Percentiles rank a stretch among this genome's conserved stretches.
phyloP scores from a whole-genome alignment of 1,140 invertebrate species.

The Listronotus bonariensis region DNA sequence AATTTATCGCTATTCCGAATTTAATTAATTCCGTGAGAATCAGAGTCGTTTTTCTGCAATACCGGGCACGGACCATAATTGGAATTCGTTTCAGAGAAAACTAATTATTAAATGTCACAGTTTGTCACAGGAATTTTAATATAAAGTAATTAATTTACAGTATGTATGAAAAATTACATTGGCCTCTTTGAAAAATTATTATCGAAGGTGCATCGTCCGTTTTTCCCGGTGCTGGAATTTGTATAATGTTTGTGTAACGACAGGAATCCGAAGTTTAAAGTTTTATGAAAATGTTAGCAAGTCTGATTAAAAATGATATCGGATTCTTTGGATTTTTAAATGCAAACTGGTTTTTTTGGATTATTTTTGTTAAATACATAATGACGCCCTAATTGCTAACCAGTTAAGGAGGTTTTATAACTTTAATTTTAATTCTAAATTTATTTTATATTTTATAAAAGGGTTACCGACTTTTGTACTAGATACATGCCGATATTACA shows the following conservation, averaged over 20 bases:
- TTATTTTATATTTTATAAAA: too few relatives aligned
- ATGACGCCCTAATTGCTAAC: too few relatives aligned
- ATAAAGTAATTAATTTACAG: constrained; percentile 45
- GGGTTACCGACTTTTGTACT: too few relatives aligned
- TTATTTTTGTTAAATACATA: too few relatives aligned
- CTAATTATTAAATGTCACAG: constrained; percentile 43
- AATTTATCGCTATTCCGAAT: constrained; percentile 13
- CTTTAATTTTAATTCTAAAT: too few relatives aligned
- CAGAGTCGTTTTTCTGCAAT: constrained; percentile 11
- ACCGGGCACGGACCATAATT: constrained; percentile 34
- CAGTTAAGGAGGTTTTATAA: too few relatives aligned
- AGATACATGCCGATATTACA: too few relatives aligned
- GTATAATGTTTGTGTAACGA: constrained; percentile 23
- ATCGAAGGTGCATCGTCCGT: constrained; percentile 26
- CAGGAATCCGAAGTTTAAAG: constrained; percentile 17
- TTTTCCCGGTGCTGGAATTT: constrained; percentile 16
- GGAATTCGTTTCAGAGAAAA: constrained; percentile 41
- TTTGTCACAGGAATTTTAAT: constrained; percentile 45
- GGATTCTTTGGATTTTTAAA: constrained; percentile 7
- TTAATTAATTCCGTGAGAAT: constrained; percentile 23
- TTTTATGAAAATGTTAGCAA: constrained; percentile 23
- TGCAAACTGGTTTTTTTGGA: background rate
- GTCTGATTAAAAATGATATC: constrained; percentile 17
- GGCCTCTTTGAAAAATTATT: constrained; percentile 24
- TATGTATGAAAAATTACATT: constrained; percentile 39